Conservation (phyloP, 2,797 vertebrate species). For the Tauraco hartlaubi region DNA sequence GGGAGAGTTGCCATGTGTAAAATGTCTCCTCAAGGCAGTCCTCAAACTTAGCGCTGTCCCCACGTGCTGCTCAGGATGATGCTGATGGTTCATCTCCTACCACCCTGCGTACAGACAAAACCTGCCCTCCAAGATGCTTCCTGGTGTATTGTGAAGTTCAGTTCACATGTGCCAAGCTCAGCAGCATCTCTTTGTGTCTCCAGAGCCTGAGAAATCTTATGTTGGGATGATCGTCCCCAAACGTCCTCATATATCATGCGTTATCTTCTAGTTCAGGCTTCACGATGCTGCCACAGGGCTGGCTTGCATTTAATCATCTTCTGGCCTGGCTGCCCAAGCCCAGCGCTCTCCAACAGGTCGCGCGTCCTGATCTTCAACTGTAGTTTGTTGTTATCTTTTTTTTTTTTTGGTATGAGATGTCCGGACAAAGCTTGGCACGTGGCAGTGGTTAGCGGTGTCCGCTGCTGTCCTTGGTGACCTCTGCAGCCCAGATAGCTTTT, state of each 20-base stretch:
- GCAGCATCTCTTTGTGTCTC: not conserved
- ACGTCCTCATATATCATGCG: not conserved
- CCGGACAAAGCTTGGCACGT: not conserved
- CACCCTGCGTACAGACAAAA: not conserved
- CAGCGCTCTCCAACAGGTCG: not conserved
- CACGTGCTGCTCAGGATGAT: not conserved
- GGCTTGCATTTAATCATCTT: not conserved
- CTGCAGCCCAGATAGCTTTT: not conserved
- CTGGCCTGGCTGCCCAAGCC: not conserved
- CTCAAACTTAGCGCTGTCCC: not conserved
- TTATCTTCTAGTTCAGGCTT: not conserved
- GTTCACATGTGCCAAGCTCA: not conserved
- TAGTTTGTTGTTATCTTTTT: not conserved
- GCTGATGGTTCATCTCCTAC: not conserved
- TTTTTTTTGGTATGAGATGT: not conserved
- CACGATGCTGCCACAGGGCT: not conserved
- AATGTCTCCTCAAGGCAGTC: not conserved
- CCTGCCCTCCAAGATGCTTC: not conserved
- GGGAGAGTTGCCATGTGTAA: not conserved
- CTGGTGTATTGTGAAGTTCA: not conserved
- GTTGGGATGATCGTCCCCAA: not conserved
- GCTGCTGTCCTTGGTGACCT: not conserved
- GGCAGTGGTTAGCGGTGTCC: not conserved
- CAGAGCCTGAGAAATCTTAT: not conserved
- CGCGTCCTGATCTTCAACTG: not conserved